Evolutionary conservation across 2,113 vertebrate species (phyloP), one percentile per base, ranked within the genome.

Genomic region (Corythaeola cristata): DNA sequence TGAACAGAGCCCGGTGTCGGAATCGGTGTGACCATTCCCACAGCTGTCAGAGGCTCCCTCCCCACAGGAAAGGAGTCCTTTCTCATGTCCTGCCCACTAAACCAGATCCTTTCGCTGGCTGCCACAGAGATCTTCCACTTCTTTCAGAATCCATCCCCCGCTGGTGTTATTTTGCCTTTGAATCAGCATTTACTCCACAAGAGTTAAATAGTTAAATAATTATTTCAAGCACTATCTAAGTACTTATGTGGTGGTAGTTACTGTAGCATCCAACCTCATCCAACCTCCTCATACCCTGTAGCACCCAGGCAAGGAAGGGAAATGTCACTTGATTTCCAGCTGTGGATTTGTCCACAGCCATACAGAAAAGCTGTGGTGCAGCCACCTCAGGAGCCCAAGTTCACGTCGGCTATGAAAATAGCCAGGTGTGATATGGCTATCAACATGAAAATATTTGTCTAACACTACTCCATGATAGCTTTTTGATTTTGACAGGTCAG

Each of bases 1-100:
- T 8, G 53, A 80, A n/a, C 6, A 50, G 77, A 12, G 15, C 26
- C 32, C 0, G 0, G 14, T 35, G 33, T 32, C 7, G 20, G 16
- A 83, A 53, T 33, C 2, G 1, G 26, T 0, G 1, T 47, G 73
- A 45, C 44, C 16, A 19, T 64, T 76, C 68, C 47, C 6, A 12
- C 8, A 6, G 20, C 49, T 73, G 15, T 26, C 3, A 8, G 23
- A 60, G n/a, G 15, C 11, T 89, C 21, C 32, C 27, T 84, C 22
- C 35, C 21, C 18, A 35, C 0, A 3, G 33, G 35, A 64, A 80
- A 30, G n/a, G 32, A 87, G 41, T 15, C 15, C 27, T 79, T 89
- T 85, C 41, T 79, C 49, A 37, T 26, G 35, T 68, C 22, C 41
- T 75, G 30, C 41, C 13, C 53, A 41, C 24, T 47, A 89, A 66